Percentiles rank a stretch among this genome's conserved stretches.
Evolutionary conservation across 1,140 invertebrate genomes (phyloP).

Genomic region (Drosophila paulistorum): DNA sequence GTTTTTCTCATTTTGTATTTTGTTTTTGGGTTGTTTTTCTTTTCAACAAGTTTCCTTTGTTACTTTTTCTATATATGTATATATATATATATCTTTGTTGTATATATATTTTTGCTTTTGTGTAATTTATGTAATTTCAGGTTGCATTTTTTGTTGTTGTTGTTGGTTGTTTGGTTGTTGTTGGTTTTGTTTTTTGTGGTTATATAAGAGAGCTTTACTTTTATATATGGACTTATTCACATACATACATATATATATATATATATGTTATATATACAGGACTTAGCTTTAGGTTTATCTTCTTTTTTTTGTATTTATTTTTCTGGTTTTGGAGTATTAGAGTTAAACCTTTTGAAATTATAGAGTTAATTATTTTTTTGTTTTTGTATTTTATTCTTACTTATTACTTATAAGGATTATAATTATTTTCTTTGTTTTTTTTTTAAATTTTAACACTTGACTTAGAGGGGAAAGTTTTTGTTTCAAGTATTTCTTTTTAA

Average conservation of each 20-base stretch:
- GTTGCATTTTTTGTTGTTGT: conserved; percentile 70
- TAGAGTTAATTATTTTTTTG: background rate
- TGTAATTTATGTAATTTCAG: conserved; percentile 72
- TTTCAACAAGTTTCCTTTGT: conserved; percentile 14
- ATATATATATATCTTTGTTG: conserved; percentile 16
- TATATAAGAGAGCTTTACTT: conserved; percentile 42
- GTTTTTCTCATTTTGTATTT: conserved; percentile 29
- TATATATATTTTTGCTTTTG: conserved; percentile 68
- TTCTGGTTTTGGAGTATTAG: background rate
- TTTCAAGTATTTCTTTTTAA: background rate
- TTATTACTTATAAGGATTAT: background rate
- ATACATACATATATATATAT: conserved; percentile 8
- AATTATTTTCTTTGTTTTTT: background rate
- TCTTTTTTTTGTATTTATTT: background rate
- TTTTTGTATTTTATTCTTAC: background rate
- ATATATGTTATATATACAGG: conserved; percentile 27
- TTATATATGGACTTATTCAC: conserved; percentile 47
- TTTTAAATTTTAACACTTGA: conserved; percentile 5
- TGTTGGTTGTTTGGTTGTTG: conserved; percentile 47
- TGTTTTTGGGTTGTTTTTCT: conserved; percentile 29
- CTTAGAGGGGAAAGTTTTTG: background rate
- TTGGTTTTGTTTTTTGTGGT: conserved; percentile 58
- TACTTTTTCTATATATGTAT: conserved; percentile 13
- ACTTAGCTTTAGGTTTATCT: conserved; percentile 11
- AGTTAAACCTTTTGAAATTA: background rate